phyloP scores from a whole-genome alignment of 2,888 invertebrate genomes.

The Endotricha flammealis region DNA sequence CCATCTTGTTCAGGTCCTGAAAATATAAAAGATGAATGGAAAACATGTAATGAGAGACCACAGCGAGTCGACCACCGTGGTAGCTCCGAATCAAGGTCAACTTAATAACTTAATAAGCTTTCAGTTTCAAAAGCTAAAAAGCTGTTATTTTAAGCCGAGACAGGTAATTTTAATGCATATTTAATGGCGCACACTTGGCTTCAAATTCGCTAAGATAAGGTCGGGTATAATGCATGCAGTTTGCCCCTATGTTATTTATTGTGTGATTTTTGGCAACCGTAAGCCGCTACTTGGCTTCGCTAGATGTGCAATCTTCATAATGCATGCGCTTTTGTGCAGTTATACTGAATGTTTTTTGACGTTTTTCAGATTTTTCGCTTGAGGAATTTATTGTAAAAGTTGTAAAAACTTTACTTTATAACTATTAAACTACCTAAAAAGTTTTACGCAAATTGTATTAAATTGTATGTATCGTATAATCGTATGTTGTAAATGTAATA shows the following conservation, averaged over 20 bases:
- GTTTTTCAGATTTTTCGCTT: conserved; percentile 22
- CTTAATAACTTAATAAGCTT: conserved; percentile 34
- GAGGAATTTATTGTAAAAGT: neutral
- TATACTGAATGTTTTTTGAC: conserved; percentile 47
- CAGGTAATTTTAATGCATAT: conserved; percentile 79
- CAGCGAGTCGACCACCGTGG: no score
- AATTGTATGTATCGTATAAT: no score
- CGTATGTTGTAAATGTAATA: no score
- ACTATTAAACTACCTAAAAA: no score
- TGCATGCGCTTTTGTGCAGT: conserved; percentile 69
- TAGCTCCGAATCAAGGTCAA: neutral
- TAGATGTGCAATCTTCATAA: conserved; percentile 77
- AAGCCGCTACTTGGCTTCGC: conserved; percentile 67
- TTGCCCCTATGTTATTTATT: conserved; percentile 73
- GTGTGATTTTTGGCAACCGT: conserved; percentile 77
- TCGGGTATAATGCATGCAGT: conserved; percentile 75
- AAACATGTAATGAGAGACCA: no score
- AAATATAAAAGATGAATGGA: no score
- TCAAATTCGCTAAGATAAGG: conserved; percentile 77
- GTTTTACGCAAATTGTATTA: no score
- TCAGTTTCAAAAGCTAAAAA: conserved; percentile 32
- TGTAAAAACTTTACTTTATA: conserved; percentile 9
- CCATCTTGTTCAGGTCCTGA: no score
- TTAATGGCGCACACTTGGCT: conserved; percentile 76
- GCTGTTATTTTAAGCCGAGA: conserved; percentile 59